Evolutionary conservation across 2,888 invertebrate species (phyloP).

Genomic region (Clanis bilineata): DNA sequence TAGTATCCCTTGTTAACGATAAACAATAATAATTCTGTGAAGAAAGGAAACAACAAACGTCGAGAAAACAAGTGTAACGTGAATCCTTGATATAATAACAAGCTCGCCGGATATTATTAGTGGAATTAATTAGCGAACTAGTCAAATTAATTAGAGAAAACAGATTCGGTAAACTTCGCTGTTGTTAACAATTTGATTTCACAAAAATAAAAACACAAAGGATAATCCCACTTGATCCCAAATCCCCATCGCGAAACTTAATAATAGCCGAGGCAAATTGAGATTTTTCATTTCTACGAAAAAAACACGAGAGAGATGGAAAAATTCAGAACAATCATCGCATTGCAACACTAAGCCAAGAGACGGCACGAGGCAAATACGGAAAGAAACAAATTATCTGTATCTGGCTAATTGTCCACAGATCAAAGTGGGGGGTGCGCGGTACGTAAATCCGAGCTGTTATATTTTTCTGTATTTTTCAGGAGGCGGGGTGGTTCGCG

Average conservation of each 20-base stretch:
- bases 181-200: conserved; percentile 31
- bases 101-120: conserved; percentile 29
- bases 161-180: conserved; percentile 12
- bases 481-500: conserved; percentile 44
- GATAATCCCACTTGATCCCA: conserved; percentile 39
- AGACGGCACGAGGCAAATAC: conserved; percentile 50
- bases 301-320: conserved; percentile 38
- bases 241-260: conserved; percentile 41
- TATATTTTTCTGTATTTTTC: conserved; percentile 53
- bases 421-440: conserved; percentile 66
- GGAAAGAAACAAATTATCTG: conserved; percentile 74
- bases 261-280: conserved; percentile 46
- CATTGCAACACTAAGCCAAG: conserved; percentile 65
- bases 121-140: conserved; percentile 30
- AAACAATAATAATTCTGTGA: conserved; percentile 18
- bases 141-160: conserved; percentile 12
- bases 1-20: not conserved
- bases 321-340: conserved; percentile 65
- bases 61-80: conserved; percentile 33
- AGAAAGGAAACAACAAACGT: conserved; percentile 12
- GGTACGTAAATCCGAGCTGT: conserved; percentile 65
- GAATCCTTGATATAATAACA: conserved; percentile 43
- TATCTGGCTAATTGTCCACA: conserved; percentile 73
- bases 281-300: conserved; percentile 47
- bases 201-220: conserved; percentile 34